phyloP scores from a whole-genome alignment of 2,888 invertebrate genomes.

The Linyphia triangularis region DNA sequence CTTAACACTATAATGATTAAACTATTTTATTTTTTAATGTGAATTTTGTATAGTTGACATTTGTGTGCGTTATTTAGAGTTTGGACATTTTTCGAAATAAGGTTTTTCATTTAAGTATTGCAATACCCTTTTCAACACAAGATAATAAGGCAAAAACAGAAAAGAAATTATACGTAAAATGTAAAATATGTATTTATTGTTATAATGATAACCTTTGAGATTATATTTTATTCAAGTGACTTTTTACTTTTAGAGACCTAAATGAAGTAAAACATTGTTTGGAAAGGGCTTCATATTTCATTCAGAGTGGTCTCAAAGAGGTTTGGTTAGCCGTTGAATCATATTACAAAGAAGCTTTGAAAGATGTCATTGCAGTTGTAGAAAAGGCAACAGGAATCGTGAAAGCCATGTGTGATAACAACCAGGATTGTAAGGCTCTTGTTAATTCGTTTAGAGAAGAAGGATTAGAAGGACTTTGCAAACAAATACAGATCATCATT shows the following conservation, averaged over 20 bases:
- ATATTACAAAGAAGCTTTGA: conserved; percentile 42
- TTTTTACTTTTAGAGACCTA: conserved; percentile 32
- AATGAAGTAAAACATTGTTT: conserved; percentile 20
- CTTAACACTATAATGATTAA: too few species aligned
- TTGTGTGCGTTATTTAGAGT: too few species aligned
- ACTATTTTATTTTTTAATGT: too few species aligned
- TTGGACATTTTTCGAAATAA: too few species aligned
- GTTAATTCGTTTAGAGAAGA: conserved; percentile 42
- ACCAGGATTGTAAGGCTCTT: conserved; percentile 47
- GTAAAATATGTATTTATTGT: not conserved
- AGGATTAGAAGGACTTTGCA: conserved; percentile 29
- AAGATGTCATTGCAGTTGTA: not conserved
- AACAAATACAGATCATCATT: conserved; percentile 17
- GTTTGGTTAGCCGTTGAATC: conserved; percentile 42
- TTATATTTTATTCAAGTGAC: not conserved
- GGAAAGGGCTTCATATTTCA: not conserved
- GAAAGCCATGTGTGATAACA: conserved; percentile 34
- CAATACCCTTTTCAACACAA: too few species aligned
- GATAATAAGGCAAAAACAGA: too few species aligned
- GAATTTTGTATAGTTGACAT: too few species aligned
- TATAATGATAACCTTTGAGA: not conserved
- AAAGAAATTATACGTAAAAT: not conserved
- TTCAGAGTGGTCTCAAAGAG: conserved; percentile 7
- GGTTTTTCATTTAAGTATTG: too few species aligned
- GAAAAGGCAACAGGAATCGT: conserved; percentile 27